Base-by-base conservation (phyloP, 2,888 invertebrate species). In the Noctua comes region DNA sequence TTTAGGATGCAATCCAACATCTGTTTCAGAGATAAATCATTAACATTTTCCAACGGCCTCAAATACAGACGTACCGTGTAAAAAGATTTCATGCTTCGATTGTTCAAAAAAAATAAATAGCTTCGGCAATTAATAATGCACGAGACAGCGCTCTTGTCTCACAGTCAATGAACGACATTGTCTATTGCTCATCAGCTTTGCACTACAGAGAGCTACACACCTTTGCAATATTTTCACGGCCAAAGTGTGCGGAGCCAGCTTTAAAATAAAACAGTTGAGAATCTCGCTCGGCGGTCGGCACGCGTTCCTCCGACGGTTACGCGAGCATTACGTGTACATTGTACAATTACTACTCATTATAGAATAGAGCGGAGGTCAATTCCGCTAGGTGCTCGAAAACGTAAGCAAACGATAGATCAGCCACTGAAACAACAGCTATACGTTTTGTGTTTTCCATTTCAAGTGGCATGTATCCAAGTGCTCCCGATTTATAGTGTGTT, bases 211-310 rank as follows among this genome's bases (percentile, higher is more conserved):
- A 90, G 89, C 91, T 90, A 90, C 90, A 93, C 93, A 93, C 93
- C 93, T 95, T 92, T 93, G 95, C 95, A 94, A 92, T 91, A 88
- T 91, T 94, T 96, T 96, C 96, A 96, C 91, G 96, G 96, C 91
- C 96, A 94, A 88, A 91, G 92, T 91, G 84, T 88, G 89, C 91
- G 88, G 90, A 93, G 95, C 93, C 94, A 94, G 93, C 90, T 92
- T 95, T 93, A 96, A 96, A 96, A 96, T 96, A 96, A 96, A 95
- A 95, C 96, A 96, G 96, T 96, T 92, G 93, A 92, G 93, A 92
- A 92, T 95, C 93, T 94, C 92, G 95, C 92, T 92, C 93, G 93
- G 93, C 90, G 92, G 92, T 90, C 91, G 91, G 90, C 91, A 93
- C 95, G 94, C 94, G 94, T 92, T 89, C 85, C 86, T 88, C 86